Conservation (phyloP, 2,113 vertebrate species). For the Sylvilagus bachmani region DNA sequence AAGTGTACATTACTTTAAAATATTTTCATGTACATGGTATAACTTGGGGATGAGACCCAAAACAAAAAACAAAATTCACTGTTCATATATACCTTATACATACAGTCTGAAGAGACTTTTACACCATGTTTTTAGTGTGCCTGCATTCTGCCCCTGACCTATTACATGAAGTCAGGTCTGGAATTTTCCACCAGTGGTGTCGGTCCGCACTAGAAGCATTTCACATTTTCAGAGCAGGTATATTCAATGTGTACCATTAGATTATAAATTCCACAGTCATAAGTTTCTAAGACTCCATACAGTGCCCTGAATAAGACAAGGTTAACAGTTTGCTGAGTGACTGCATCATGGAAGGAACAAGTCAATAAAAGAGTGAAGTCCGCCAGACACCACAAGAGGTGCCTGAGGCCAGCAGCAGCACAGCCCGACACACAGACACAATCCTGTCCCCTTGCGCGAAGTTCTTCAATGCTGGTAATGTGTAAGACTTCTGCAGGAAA, state of each 20-base stretch:
- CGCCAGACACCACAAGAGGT: not conserved
- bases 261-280: not conserved
- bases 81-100: not conserved
- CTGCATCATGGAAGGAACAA: not conserved
- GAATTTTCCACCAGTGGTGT: too few relatives aligned
- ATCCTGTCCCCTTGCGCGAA: not conserved
- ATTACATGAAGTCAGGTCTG: not conserved
- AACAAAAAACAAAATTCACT: not conserved
- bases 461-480: not conserved
- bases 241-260: not conserved
- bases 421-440: not conserved
- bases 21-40: too few relatives aligned
- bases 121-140: not conserved
- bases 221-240: not conserved
- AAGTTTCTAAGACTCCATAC: not conserved
- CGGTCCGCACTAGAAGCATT: too few relatives aligned
- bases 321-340: not conserved
- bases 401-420: too few relatives aligned
- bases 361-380: not conserved
- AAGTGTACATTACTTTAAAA: too few relatives aligned
- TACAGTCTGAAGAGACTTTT: too few relatives aligned
- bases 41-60: not conserved
- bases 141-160: not conserved
- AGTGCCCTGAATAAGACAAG: not conserved
- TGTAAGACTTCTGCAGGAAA: not conserved